Base-by-base conservation (phyloP, 2,888 invertebrate genomes). In the Apoderus coryli region DNA sequence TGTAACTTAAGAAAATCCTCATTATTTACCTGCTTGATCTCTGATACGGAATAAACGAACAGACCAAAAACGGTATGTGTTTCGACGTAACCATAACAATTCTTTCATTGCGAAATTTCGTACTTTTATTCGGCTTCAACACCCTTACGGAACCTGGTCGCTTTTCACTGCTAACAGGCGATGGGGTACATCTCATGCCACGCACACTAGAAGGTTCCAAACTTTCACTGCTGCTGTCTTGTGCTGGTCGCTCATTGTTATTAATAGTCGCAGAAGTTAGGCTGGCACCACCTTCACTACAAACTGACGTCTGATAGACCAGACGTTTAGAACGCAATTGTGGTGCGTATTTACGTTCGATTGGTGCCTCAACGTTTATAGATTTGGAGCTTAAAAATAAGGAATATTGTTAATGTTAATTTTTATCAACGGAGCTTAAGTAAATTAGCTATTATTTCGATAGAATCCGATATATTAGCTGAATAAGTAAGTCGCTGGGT, bases 31-130 rank as follows among this genome's bases (percentile, higher is more conserved):
- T 46, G 15, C 43, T 43, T 25, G 43, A 48, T 36, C 56, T 59
- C 34, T 70, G 76, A 54, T 85, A 89, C 16, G 90, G 86, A 51
- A 92, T 71, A 32, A 82, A 73, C 22, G 90, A 90, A 56, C 81
- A 90, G 37, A 92, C 67, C 44, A 80, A 67, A 60, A 89, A 79
- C 16, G 92, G 90, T 33, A 76, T 73, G 46, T 76, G 76, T 45
- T 73, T 72, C 4, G 72, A 63, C 29, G 85, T 76, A 22, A 84
- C 75, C 58, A 92, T 67, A 33, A 85, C 76, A 40, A 90, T 65
- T 47, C 90, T 69, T 51, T 85, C 84, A 56, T 84, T 78, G 50
- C 67, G 72, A 48, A 79, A 78, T 43, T 69, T 70, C 38, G 75
- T 73, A 38, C 69, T 69, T 56, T 69, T 74, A 14, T 64, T 61